Conservation (phyloP, 2,113 vertebrate species). For the Nyctereutes procyonoides region DNA sequence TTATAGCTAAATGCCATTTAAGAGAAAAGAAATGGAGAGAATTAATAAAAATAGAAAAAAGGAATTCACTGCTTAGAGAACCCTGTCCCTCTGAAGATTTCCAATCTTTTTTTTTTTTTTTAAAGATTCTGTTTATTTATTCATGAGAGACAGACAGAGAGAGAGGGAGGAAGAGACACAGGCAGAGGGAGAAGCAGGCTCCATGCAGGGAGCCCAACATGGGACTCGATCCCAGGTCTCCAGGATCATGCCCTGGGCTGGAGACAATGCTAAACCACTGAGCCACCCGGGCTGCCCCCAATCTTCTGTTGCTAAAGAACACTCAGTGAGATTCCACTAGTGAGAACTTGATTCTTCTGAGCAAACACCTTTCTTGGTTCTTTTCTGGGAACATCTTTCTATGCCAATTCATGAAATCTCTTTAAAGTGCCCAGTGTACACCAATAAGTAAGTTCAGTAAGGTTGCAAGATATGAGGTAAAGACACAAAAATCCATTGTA, state of each 20-base stretch:
- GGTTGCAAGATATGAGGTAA: neutral
- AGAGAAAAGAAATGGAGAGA: neutral
- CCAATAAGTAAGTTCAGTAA: neutral
- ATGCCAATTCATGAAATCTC: neutral
- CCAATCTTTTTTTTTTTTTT: neutral
- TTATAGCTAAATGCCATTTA: neutral
- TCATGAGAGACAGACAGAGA: too few relatives aligned
- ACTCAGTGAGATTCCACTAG: neutral
- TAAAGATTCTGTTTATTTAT: too few relatives aligned
- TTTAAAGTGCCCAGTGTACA: neutral
- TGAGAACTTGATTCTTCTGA: neutral
- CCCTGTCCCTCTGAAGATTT: neutral
- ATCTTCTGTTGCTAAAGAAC: neutral
- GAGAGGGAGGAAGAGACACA: too few relatives aligned
- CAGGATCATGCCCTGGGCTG: too few relatives aligned
- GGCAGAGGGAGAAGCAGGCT: too few relatives aligned
- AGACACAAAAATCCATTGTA: neutral
- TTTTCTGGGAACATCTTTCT: neutral
- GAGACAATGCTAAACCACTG: too few relatives aligned
- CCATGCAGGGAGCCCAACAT: too few relatives aligned
- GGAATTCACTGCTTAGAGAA: neutral
- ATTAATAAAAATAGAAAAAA: neutral
- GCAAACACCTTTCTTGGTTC: neutral
- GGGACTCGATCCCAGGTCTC: too few relatives aligned
- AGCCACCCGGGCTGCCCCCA: too few relatives aligned